Conservation (phyloP, 1,140 invertebrate species). For the Triops longicaudatus region DNA sequence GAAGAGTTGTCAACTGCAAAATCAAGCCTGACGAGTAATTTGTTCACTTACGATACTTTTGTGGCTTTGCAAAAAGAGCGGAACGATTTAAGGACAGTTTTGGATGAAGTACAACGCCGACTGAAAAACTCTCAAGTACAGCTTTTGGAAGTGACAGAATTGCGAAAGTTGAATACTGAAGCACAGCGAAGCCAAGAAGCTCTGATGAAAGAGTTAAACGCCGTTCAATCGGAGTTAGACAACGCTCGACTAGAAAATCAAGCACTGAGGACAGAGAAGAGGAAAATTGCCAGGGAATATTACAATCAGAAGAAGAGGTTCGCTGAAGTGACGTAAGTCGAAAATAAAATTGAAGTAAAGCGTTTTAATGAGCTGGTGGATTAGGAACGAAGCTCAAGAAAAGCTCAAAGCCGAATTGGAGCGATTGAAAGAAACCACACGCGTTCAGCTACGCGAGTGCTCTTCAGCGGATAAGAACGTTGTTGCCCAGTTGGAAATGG, state of each 20-base stretch:
- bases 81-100: not conserved
- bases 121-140: not conserved
- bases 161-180: not conserved
- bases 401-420: not conserved
- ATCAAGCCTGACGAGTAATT: not conserved
- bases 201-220: not conserved
- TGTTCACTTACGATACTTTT: not conserved
- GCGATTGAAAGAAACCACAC: not conserved
- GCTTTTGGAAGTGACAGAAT: not conserved
- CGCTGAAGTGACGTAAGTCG: not conserved
- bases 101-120: not conserved
- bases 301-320: not conserved
- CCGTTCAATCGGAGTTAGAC: not conserved
- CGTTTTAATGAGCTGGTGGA: not conserved
- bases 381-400: not conserved
- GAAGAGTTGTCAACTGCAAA: not conserved
- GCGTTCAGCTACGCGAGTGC: not conserved
- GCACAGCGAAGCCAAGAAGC: not conserved
- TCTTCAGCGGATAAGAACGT: not conserved
- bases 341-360: not conserved
- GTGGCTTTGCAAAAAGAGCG: not conserved
- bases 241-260: not conserved
- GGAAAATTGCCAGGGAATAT: not conserved
- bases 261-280: not conserved
- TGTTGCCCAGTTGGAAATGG: not conserved